phyloP scores from a whole-genome alignment of 2,113 vertebrate species.

The Vidua chalybeata region DNA sequence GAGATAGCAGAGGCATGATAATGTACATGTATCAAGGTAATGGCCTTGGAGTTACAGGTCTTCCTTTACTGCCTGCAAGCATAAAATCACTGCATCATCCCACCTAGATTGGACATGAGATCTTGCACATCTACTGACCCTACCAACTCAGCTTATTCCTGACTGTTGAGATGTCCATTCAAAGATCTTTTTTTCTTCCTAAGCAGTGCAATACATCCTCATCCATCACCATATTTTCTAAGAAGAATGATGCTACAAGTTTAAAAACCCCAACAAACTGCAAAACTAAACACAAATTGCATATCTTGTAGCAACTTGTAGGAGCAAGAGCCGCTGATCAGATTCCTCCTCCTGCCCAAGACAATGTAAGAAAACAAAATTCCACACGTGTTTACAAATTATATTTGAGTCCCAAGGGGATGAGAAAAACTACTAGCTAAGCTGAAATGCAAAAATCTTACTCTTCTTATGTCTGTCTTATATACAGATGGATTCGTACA shows the following conservation, averaged over 20 bases:
- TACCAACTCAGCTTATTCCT: neutral
- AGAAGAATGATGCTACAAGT: neutral
- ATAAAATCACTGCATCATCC: neutral
- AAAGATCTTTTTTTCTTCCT: neutral
- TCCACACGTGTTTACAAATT: neutral
- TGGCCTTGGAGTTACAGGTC: neutral
- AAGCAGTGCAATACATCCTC: neutral
- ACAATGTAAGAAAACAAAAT: neutral
- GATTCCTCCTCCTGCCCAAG: rapidly evolving
- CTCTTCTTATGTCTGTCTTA: neutral
- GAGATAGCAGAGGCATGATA: neutral
- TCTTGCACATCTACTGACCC: neutral
- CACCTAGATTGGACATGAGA: too few relatives aligned
- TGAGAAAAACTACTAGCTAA: neutral
- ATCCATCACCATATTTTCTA: neutral
- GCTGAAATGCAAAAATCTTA: neutral
- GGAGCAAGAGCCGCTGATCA: neutral
- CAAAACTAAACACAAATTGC: neutral
- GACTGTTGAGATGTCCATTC: rapidly evolving
- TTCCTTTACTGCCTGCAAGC: neutral
- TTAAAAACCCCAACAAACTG: neutral
- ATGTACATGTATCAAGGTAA: neutral
- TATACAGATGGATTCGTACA: neutral
- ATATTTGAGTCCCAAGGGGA: neutral
- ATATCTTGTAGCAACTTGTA: neutral